Evolutionary conservation across 2,797 vertebrate genomes (phyloP).

Genomic region (Smutsia temminckii): DNA sequence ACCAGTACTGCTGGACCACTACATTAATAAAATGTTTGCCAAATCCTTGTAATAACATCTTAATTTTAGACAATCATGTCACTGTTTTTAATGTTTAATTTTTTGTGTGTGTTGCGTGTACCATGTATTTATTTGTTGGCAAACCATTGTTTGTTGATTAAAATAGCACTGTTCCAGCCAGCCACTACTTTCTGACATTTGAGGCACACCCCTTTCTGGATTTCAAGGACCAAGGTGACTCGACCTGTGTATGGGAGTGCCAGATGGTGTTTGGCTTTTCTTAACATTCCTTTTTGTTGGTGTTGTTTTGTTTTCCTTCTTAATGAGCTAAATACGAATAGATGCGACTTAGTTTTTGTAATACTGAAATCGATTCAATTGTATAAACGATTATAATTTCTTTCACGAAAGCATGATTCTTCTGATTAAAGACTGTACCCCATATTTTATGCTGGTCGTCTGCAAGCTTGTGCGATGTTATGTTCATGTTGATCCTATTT

Average conservation of each 20-base stretch:
- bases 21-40: conserved; percentile 95
- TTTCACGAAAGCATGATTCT: conserved; percentile 99
- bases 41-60: conserved; percentile 94
- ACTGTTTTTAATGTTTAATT: conserved; percentile 88
- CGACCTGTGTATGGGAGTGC: conserved; percentile 93
- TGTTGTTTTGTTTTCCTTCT: conserved; percentile 93
- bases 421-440: conserved; percentile 96
- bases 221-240: conserved; percentile 86
- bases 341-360: conserved; percentile 94
- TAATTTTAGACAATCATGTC: conserved; percentile 99
- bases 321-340: conserved; percentile 96
- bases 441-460: conserved; percentile 98
- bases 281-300: conserved; percentile 89
- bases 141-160: conserved; percentile 98
- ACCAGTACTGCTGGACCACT: conserved; percentile 95
- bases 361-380: conserved; percentile 95
- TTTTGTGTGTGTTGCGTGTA: conserved; percentile 93
- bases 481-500: conserved; percentile 98
- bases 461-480: conserved; percentile 99
- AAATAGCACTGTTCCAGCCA: conserved; percentile 97
- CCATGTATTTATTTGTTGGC: conserved; percentile 99
- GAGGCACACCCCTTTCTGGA: conserved; percentile 86
- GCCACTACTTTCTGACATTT: conserved; percentile 82
- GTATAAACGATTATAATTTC: conserved; percentile 97
- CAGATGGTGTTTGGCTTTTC: conserved; percentile 93